Base-by-base conservation (phyloP, 2,797 vertebrate species). In the Hybognathus amarus region DNA sequence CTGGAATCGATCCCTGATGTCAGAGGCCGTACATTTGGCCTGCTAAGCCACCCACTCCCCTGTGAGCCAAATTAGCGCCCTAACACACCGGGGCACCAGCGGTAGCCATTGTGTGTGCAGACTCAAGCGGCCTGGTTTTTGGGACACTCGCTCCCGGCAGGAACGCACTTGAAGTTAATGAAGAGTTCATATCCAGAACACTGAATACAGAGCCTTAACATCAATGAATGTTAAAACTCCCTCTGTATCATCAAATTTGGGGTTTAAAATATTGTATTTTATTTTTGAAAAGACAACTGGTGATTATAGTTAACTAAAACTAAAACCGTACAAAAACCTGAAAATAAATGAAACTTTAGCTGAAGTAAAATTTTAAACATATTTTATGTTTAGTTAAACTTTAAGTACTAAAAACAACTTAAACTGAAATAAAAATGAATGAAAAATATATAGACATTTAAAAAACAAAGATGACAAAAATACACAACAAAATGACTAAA, bases 1-100 rank as follows among this genome's bases (percentile, higher is more conserved):
- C 45, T 30, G 45, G 88, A 89, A 95, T 94, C 90, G 92, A 95
- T 94, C 89, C 86, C 88, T 89, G 78, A 90, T 93, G 92, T 94
- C 93, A 94, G 92, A 94, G 92, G 89, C 91, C 88, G 88, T 90
- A 85, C 91, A 90, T 92, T 90, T 90, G 90, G 88, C 82, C 92
- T 86, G 75, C 88, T 89, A 88, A 90, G 88, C 88, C 87, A 85
- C 87, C 82, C 83, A 71, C n/a, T 83, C 84, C 86, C 85, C 79
- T 70, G 27, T 76, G 79, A 88, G 71, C 71, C 87, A 92, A 91
- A 94, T 93, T 91, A 94, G 87, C 24, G 24, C 18, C 85, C 89
- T 84, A 89, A 88, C 85, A 86, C 84, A 87, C 87, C 77, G 64
- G 78, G 79, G 84, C 77, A 64, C 82, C 82, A 38, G 38, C 81